Evolutionary conservation across 1,140 invertebrate species (phyloP), one percentile per base, ranked within the genome.

Genomic region (Adoxophyes honmai): DNA sequence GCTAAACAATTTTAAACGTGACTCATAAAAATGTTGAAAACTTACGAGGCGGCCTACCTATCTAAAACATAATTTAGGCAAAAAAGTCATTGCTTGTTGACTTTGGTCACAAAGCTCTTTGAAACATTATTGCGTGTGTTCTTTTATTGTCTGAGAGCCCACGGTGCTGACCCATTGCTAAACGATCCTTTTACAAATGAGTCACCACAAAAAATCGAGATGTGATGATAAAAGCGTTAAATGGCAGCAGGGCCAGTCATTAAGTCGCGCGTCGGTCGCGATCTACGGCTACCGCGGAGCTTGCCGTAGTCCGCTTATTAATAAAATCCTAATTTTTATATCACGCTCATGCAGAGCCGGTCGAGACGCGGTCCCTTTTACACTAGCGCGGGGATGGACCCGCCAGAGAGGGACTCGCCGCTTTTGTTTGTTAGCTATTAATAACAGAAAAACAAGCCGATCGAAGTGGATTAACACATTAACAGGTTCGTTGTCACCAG

Each of bases 401-500:
- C 13, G 56, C 7, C 58, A 39, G 59, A 76, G 62, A 51, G 66
- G 54, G 75, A 81, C 53, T 59, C 36, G 14, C 21, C 14, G 37
- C 54, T 48, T 72, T 60, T 71, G 68, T 78, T 79, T 72, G 72
- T 80, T 78, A 73, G 78, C 73, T 72, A 83, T 82, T 78, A 81
- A 78, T 81, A 81, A 74, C 73, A 68, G 69, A 71, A 65, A 69
- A 83, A 80, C 79, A 78, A 73, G 77, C 66, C 75, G 73, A 81
- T 73, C 68, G 61, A 65, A 83, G 77, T 86, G 79, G 78, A 84
- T 86, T 86, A 86, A 86, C 79, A 86, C 82, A 84, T 84, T 82
- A 86, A 78, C 70, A 66, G 78, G 78, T 73, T 73, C 65, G 62
- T 52, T 62, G 75, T 71, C 75, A 78, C 75, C 71, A 68, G 72